Percentiles rank a stretch among this genome's conserved stretches.
phyloP scores from a whole-genome alignment of 2,888 invertebrate genomes.

The Ganaspis brasiliensis region DNA sequence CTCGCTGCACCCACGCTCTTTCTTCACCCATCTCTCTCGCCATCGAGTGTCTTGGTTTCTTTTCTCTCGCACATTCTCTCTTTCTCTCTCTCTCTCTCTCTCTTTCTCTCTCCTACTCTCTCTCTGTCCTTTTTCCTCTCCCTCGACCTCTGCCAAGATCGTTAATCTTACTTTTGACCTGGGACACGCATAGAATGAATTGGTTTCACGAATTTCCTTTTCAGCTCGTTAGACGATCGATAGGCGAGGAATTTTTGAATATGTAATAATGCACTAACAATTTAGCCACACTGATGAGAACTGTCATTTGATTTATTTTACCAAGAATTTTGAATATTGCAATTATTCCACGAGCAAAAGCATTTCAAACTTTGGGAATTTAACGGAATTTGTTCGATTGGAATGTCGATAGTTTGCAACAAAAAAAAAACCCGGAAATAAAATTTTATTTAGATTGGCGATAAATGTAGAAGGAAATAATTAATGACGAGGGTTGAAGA shows the following conservation, averaged over 20 bases:
- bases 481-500: no score
- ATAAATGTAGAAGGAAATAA: no score
- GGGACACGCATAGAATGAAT: constrained; percentile 35
- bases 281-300: neutral
- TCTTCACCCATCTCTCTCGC: constrained; percentile 29
- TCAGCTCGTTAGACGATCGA: constrained; percentile 21
- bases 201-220: constrained; percentile 37
- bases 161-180: constrained; percentile 43
- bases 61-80: constrained; percentile 48
- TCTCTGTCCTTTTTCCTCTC: neutral
- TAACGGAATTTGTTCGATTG: no score
- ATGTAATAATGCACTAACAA: neutral
- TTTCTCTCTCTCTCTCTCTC: constrained; percentile 5
- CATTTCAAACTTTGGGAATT: no score
- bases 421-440: no score
- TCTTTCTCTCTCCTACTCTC: constrained; percentile 45
- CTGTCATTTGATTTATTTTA: no score
- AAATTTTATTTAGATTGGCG: no score
- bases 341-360: no score
- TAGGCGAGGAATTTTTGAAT: neutral
- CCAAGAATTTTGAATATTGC: no score
- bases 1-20: constrained; percentile 41
- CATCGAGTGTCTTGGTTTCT: constrained; percentile 40
- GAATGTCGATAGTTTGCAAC: no score
- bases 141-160: constrained; percentile 8